phyloP scores from a whole-genome alignment of 2,113 vertebrate species.

The Chionodraco myersi region DNA sequence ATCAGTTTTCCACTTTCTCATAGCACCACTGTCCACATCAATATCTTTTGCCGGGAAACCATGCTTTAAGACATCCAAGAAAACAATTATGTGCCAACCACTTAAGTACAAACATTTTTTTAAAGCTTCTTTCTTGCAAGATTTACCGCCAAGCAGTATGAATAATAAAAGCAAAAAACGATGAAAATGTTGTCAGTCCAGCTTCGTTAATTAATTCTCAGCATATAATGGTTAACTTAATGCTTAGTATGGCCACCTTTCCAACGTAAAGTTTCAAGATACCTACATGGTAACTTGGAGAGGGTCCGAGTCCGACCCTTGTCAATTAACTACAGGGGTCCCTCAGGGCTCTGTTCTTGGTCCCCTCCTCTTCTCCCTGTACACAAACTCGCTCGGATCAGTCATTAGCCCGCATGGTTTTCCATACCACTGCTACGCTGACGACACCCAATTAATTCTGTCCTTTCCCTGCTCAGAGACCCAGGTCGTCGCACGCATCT shows the following conservation, averaged over 20 bases:
- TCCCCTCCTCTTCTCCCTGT: too few relatives aligned
- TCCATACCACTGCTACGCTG: too few relatives aligned
- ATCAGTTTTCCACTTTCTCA: constrained; percentile 54
- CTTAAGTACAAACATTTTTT: neutral
- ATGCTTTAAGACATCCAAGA: neutral
- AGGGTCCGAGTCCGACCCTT: too few relatives aligned
- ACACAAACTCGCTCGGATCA: too few relatives aligned
- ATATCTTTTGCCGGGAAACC: constrained; percentile 22
- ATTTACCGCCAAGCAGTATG: neutral
- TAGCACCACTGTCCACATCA: constrained; percentile 33
- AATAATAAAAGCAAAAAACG: constrained; percentile 3
- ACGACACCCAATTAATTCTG: too few relatives aligned
- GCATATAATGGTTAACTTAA: constrained; percentile 29
- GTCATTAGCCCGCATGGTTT: too few relatives aligned
- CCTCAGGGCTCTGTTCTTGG: too few relatives aligned
- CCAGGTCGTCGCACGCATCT: too few relatives aligned
- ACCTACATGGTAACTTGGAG: too few relatives aligned
- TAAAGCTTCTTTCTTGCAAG: neutral
- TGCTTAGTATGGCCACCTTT: constrained; percentile 19
- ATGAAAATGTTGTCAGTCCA: neutral
- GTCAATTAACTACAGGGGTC: too few relatives aligned
- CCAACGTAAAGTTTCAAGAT: neutral
- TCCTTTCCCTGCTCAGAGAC: too few relatives aligned
- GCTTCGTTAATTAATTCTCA: neutral
- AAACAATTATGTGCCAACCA: constrained; percentile 11